Percentiles rank a stretch among this genome's conserved stretches.
Conservation (phyloP, 2,888 invertebrate species). For the Drosophila subquinaria region DNA sequence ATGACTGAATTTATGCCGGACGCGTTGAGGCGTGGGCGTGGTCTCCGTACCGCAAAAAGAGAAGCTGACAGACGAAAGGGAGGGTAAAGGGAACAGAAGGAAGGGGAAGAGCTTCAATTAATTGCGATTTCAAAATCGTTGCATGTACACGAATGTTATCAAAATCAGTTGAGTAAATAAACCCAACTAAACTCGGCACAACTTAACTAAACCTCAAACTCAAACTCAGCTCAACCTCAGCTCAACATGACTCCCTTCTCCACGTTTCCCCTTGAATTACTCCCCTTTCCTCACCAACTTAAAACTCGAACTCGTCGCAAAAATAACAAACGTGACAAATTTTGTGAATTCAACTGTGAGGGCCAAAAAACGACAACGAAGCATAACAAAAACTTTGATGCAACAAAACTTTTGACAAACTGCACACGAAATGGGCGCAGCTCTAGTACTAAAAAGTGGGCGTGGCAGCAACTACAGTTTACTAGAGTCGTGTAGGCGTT, state of each 20-base stretch:
- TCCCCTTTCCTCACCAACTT: constrained; percentile 17
- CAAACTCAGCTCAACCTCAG: constrained; percentile 2
- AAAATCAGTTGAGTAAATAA: constrained; percentile 85
- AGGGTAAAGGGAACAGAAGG: neutral
- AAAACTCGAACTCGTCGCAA: constrained; percentile 54
- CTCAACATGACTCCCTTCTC: constrained; percentile 9
- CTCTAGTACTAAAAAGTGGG: constrained; percentile 17
- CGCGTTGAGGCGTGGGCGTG: constrained; percentile 50
- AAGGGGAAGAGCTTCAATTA: constrained; percentile 46
- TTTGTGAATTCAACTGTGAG: constrained; percentile 82
- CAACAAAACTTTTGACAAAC: constrained; percentile 74
- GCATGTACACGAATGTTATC: constrained; percentile 84
- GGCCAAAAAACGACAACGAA: constrained; percentile 56
- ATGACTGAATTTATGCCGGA: constrained; percentile 83
- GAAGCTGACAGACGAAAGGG: too few species aligned
- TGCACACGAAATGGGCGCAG: constrained; percentile 24
- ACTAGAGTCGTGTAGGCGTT: constrained; percentile 32
- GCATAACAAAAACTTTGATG: constrained; percentile 77
- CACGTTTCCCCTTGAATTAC: constrained; percentile 31
- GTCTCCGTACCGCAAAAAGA: neutral
- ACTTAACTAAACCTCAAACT: constrained; percentile 15
- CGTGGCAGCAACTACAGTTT: constrained; percentile 59
- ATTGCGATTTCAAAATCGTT: constrained; percentile 76
- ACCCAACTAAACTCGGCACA: constrained; percentile 55
- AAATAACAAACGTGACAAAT: constrained; percentile 84